Percentiles rank a stretch among this genome's conserved stretches.
phyloP scores from a whole-genome alignment of 2,113 vertebrate species.

The Poecile atricapillus region DNA sequence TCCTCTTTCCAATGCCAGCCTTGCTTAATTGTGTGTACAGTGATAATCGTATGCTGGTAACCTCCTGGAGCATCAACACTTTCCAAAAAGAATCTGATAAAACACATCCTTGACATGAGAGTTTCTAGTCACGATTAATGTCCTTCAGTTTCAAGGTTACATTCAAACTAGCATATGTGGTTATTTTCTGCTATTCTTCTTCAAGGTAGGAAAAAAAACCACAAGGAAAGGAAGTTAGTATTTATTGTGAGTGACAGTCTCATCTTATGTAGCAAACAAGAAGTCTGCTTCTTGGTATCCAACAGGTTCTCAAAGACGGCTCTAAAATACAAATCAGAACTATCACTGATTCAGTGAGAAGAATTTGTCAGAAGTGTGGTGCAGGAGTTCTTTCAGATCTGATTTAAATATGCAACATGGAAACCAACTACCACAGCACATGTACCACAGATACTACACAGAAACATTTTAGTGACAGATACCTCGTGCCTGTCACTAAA shows the following conservation, averaged over 20 bases:
- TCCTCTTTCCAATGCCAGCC: not conserved
- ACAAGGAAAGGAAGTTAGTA: accelerated
- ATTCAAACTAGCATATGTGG: not conserved
- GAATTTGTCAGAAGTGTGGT: not conserved
- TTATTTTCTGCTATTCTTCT: not conserved
- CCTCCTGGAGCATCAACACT: not conserved
- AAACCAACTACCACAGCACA: not conserved
- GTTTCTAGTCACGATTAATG: not conserved
- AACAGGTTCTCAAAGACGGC: not conserved
- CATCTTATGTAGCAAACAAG: not conserved
- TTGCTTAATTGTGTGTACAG: not conserved
- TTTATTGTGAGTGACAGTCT: not conserved
- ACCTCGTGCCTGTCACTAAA: not conserved
- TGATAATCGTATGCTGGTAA: not conserved
- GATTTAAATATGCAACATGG: not conserved
- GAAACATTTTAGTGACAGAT: not conserved
- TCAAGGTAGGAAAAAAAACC: not conserved
- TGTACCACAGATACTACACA: not conserved
- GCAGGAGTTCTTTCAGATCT: not conserved
- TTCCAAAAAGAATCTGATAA: not conserved
- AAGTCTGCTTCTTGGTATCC: not conserved
- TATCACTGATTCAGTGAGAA: not conserved
- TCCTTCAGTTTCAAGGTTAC: not conserved
- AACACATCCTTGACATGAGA: not conserved
- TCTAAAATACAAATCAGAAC: not conserved